Conservation (phyloP, 2,113 vertebrate genomes). For the Amphiprion percula region DNA sequence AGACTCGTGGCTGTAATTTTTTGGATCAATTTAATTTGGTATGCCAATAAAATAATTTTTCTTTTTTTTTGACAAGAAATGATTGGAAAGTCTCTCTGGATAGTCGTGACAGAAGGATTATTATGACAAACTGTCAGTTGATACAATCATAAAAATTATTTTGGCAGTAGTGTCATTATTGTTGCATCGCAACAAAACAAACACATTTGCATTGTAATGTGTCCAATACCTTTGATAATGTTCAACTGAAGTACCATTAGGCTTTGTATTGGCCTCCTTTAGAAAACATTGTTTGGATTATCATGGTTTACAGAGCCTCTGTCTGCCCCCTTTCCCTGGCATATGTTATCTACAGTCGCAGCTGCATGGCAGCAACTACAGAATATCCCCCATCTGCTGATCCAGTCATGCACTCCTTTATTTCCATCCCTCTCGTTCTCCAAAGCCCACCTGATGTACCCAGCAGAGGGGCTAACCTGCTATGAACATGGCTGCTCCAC, state of each 20-base stretch:
- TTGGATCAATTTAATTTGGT: slow-evolving; percentile 38
- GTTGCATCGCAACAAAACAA: slow-evolving; percentile 31
- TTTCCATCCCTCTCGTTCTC: slow-evolving; percentile 64
- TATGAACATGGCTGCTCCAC: slow-evolving; percentile 63
- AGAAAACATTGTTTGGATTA: slow-evolving; percentile 69
- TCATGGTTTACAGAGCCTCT: slow-evolving; percentile 63
- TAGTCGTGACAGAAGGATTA: slow-evolving; percentile 26
- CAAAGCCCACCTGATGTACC: slow-evolving; percentile 70
- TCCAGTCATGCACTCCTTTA: slow-evolving; percentile 74
- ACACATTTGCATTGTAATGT: slow-evolving; percentile 65
- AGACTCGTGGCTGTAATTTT: neutral
- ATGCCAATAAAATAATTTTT: slow-evolving; percentile 40
- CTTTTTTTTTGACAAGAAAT: neutral
- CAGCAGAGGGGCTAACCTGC: slow-evolving; percentile 68
- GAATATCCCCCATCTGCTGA: slow-evolving; percentile 70
- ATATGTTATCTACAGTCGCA: slow-evolving; percentile 75
- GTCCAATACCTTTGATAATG: slow-evolving; percentile 68
- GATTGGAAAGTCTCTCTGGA: slow-evolving; percentile 5
- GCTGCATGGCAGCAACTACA: slow-evolving; percentile 75
- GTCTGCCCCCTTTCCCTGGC: slow-evolving; percentile 62
- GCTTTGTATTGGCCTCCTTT: slow-evolving; percentile 55
- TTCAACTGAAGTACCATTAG: slow-evolving; percentile 65
- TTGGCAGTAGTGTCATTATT: slow-evolving; percentile 36
- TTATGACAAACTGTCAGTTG: slow-evolving; percentile 45
- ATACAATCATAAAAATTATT: slow-evolving; percentile 36